Conservation (phyloP, 2,113 vertebrate species). For the Hiodon tergisus region DNA sequence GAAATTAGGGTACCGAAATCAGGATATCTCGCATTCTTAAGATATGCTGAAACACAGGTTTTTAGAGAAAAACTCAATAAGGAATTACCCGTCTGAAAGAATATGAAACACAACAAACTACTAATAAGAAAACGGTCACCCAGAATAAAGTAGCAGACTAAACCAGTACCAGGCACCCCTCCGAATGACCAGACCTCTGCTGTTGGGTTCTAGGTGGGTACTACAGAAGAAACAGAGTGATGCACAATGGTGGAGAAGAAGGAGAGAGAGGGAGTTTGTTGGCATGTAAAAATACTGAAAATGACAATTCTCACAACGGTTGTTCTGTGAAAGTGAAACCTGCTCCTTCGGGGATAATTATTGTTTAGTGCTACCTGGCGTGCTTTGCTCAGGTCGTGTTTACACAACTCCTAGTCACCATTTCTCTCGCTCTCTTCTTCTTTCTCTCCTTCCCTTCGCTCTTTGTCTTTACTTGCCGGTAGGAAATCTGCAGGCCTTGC, state of each 20-base stretch:
- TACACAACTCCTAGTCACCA: constrained; percentile 34
- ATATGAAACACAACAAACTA: constrained; percentile 16
- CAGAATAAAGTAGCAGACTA: background rate
- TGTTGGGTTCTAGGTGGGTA: background rate
- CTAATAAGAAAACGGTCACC: constrained; percentile 17
- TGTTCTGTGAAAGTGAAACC: constrained; percentile 30
- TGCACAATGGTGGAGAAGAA: background rate
- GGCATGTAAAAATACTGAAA: constrained; percentile 8
- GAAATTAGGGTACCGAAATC: constrained; percentile 14
- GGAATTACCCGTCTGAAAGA: constrained; percentile 16
- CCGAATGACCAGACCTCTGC: background rate
- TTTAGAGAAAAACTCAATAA: constrained; percentile 18
- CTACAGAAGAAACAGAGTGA: background rate
- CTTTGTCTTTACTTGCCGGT: constrained; percentile 41
- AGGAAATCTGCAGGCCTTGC: constrained; percentile 51
- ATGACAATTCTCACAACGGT: constrained; percentile 24
- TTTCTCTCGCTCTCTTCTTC: constrained; percentile 26
- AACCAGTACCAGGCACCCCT: background rate
- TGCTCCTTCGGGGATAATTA: constrained; percentile 36
- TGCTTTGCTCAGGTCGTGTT: constrained; percentile 28
- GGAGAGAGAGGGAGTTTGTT: constrained; percentile 20
- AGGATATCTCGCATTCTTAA: constrained; percentile 10
- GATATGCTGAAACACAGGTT: constrained; percentile 16
- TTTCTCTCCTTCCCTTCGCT: constrained; percentile 20
- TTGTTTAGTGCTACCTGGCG: constrained; percentile 29